These are phyloP conservation scores for Varanus komodoensis DNA, from an alignment of 2,113 vertebrate genomes.

Conservation along the genomic window DNA sequence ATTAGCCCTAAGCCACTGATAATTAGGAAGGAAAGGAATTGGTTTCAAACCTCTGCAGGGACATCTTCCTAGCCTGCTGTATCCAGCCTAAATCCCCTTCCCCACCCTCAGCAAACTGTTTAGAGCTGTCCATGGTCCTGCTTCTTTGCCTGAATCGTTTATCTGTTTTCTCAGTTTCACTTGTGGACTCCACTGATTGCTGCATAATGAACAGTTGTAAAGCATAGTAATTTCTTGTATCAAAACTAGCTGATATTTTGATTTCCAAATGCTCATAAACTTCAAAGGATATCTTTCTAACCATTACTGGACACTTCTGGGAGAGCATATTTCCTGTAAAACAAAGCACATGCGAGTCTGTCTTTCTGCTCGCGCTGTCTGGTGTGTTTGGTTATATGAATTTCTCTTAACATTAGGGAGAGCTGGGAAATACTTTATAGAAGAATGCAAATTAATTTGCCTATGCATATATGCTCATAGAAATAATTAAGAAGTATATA, in stretches of 20 bases:
- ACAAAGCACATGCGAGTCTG: too few species aligned
- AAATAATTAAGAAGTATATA: background rate
- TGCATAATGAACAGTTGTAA: background rate
- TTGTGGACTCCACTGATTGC: background rate
- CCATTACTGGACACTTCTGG: background rate
- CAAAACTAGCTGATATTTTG: background rate
- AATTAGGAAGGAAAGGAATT: background rate
- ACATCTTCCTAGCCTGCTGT: background rate
- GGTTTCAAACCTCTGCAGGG: background rate
- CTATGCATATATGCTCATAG: background rate
- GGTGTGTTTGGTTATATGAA: background rate
- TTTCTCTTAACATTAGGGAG: background rate
- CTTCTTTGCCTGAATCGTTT: background rate
- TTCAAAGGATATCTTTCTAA: background rate
- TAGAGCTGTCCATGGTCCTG: constrained; percentile 4
- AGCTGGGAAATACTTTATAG: background rate
- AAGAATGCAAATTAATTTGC: background rate
- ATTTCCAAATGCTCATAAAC: background rate
- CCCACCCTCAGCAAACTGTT: background rate
- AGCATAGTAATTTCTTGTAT: background rate
- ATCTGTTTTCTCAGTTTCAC: background rate
- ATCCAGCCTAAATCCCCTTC: background rate
- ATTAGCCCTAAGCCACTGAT: too few species aligned
- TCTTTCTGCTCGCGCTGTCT: background rate
- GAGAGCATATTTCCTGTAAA: too few species aligned